These are phyloP conservation scores for Heliocidaris tuberculata DNA, from an alignment of 35 echinoderm and acorn worm genomes.

Conservation along the genomic window DNA sequence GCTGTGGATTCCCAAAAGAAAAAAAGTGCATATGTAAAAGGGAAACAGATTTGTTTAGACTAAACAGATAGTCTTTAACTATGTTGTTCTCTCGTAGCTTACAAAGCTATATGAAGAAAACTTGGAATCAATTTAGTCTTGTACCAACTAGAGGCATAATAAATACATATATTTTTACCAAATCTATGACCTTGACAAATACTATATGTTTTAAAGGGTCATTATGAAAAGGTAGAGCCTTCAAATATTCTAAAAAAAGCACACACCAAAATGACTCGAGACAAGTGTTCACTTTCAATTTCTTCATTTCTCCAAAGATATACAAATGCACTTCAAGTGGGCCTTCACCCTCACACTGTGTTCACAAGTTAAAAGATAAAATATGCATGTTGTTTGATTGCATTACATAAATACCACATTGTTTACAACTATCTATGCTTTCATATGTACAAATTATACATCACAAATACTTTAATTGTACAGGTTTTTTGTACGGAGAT, in stretches of 20 bases:
- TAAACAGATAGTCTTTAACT: no score
- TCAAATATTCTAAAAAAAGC: background rate
- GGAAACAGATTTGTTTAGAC: no score
- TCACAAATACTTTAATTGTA: background rate
- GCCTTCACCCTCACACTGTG: background rate
- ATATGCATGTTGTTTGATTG: background rate
- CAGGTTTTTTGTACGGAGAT: background rate
- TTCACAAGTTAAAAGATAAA: background rate
- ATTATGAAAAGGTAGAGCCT: background rate
- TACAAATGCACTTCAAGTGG: background rate
- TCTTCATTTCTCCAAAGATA: background rate
- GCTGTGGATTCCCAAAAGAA: no score
- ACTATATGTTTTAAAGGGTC: no score
- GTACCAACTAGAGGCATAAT: no score
- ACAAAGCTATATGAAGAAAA: no score
- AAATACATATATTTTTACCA: no score
- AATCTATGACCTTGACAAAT: no score
- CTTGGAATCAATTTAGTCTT: no score
- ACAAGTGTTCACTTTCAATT: background rate
- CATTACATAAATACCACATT: conserved; percentile 12
- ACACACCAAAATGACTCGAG: background rate
- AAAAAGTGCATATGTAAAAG: no score
- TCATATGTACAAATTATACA: conserved; percentile 4
- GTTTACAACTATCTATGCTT: background rate
- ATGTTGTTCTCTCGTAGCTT: no score